These are phyloP conservation scores for Rhincodon typus DNA, from an alignment of 2,797 vertebrate genomes.

Conservation along the genomic window DNA sequence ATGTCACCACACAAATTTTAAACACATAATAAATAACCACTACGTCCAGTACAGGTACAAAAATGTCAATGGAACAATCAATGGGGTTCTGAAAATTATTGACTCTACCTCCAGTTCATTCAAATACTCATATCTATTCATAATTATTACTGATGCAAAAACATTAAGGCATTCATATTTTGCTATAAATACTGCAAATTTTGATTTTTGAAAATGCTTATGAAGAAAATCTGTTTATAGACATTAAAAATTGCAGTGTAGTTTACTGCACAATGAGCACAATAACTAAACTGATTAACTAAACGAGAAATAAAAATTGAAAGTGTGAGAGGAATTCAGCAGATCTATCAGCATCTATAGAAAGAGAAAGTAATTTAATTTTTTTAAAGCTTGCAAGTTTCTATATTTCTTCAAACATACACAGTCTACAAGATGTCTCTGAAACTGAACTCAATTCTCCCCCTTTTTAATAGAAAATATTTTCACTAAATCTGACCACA, in stretches of 20 bases:
- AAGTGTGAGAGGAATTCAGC: too few relatives aligned
- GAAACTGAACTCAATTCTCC: background rate
- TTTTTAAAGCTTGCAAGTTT: background rate
- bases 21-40: too few relatives aligned
- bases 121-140: background rate
- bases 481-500: background rate
- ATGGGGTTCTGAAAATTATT: background rate
- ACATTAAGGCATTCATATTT: background rate
- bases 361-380: background rate
- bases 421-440: background rate
- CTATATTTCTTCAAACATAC: background rate
- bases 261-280: background rate
- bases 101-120: background rate
- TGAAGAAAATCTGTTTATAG: background rate
- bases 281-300: background rate
- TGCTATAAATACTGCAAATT: background rate
- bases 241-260: background rate
- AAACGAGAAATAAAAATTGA: too few relatives aligned
- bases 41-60: too few relatives aligned
- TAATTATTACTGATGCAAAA: background rate
- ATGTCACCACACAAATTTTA: too few relatives aligned
- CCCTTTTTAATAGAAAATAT: background rate
- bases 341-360: too few relatives aligned
- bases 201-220: background rate
- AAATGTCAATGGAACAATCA: background rate